phyloP scores from a whole-genome alignment of 2,797 vertebrate genomes.

The Chelonia mydas region DNA sequence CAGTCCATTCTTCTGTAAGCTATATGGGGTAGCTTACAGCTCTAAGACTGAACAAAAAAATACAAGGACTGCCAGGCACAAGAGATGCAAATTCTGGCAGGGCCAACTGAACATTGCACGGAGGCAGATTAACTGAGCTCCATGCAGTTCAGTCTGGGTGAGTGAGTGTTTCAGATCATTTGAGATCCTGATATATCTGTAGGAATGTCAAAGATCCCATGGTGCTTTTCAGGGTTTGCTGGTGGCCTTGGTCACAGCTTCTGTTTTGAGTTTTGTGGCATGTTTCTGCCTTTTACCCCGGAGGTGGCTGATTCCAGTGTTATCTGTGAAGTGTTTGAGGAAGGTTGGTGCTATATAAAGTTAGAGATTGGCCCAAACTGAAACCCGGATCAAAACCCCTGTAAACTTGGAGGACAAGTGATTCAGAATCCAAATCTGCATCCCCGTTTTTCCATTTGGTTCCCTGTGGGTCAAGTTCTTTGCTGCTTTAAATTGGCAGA shows the following conservation, averaged over 20 bases:
- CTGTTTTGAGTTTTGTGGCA: constrained; percentile 65
- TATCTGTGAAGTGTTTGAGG: constrained; percentile 64
- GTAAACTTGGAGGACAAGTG: constrained; percentile 52
- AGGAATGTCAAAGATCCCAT: constrained; percentile 49
- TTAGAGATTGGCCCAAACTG: constrained; percentile 69
- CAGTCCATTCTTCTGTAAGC: not conserved
- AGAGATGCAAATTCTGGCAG: constrained; percentile 56
- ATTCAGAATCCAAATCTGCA: constrained; percentile 36
- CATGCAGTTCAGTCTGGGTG: constrained; percentile 28
- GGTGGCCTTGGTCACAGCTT: not conserved
- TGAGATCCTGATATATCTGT: constrained; percentile 47
- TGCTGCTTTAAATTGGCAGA: constrained; percentile 42
- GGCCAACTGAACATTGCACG: constrained; percentile 57
- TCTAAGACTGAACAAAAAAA: not conserved
- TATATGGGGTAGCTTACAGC: too few relatives aligned
- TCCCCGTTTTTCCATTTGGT: constrained; percentile 26
- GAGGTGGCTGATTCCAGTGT: not conserved
- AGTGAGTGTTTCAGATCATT: constrained; percentile 70
- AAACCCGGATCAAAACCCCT: not conserved
- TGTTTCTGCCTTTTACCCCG: constrained; percentile 38
- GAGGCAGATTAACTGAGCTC: constrained; percentile 39
- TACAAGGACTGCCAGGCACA: constrained; percentile 29
- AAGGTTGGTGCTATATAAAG: constrained; percentile 64
- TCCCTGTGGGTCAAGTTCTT: constrained; percentile 56
- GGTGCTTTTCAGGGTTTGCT: not conserved